Percentiles rank a stretch among this genome's conserved stretches.
phyloP scores from a whole-genome alignment of 2,113 vertebrate genomes.

The Progne subis region DNA sequence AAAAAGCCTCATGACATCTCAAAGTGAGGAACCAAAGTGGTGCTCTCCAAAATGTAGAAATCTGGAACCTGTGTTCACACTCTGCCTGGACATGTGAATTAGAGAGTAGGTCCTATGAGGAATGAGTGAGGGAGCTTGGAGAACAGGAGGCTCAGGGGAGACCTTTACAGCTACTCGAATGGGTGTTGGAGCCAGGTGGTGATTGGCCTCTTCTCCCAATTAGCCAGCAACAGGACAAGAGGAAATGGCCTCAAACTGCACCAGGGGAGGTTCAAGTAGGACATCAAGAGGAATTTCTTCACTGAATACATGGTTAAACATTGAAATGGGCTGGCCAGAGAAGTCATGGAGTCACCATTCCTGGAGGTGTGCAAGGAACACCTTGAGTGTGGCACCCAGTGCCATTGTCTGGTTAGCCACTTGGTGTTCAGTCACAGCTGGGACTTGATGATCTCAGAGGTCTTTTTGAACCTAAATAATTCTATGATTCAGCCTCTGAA shows the following conservation, averaged over 20 bases:
- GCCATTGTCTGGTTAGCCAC: neutral
- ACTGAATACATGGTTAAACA: neutral
- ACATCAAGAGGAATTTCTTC: neutral
- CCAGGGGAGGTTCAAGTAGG: neutral
- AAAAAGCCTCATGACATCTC: neutral
- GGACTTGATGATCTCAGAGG: neutral
- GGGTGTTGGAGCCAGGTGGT: too few species aligned
- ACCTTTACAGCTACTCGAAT: neutral
- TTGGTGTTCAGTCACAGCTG: neutral
- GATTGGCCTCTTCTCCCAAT: accelerated
- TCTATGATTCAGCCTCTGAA: neutral
- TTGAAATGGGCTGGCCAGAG: neutral
- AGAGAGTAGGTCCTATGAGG: neutral
- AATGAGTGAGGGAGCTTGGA: neutral
- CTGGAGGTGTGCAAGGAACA: neutral
- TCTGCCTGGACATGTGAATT: accelerated
- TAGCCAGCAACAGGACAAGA: neutral
- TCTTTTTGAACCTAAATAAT: neutral
- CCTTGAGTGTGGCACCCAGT: neutral
- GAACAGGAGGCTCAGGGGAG: neutral
- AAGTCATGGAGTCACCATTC: too few species aligned
- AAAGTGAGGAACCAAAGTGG: neutral
- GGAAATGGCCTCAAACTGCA: neutral
- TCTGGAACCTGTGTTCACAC: accelerated
- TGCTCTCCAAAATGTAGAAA: neutral